Base-by-base conservation (phyloP, 2,113 vertebrate genomes). In the Cyanoramphus novaezelandiae region DNA sequence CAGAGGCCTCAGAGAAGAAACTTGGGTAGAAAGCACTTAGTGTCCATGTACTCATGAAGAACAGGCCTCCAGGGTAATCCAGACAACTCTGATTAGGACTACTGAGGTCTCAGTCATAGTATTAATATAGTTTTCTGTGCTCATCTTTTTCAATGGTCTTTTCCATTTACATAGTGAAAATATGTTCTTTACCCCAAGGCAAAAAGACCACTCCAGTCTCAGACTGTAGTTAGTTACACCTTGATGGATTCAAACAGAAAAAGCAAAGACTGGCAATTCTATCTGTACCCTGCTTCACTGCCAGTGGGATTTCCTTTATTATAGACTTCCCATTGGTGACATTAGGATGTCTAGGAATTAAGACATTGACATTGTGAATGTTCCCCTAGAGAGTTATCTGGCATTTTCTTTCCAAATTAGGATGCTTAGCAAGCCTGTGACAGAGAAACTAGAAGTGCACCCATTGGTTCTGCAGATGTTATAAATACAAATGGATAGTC, bases 401-500 rank as follows among this genome's bases (percentile, higher is more conserved):
- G 81, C 52, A 63, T 94, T 96, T 96, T 89, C 74, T 89, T 96
- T 91, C 83, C 67, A 91, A 94, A 95, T 96, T 89, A 94, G 86
- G 83, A 92, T 91, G 81, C 74, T 96, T 95, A 95, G 83, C 59
- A 95, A 91, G 57, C 62, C 67, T 82, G 78, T 62, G 67, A 89
- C 44, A 91, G 67, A 82, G 57, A 84, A 91, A 41, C 39, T 35
- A 74, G 83, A 94, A 94, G 83, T 95, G 92, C 37, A 92, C 91
- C 65, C 95, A 10, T 65, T 59, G 88, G 81, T 91, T 95, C 89
- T 97, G 96, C 96, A 91, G 96, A 94, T 96, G 93, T 91, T 96
- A 92, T 95, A 97, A 97, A 97, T 97, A 96, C 81, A 94, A 96
- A 95, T 74, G 91, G 83, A 16, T 79, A 96, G 96, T 91, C 93